Evolutionary conservation across 2,113 vertebrate species (phyloP).

Genomic region (Spilogale gracilis): DNA sequence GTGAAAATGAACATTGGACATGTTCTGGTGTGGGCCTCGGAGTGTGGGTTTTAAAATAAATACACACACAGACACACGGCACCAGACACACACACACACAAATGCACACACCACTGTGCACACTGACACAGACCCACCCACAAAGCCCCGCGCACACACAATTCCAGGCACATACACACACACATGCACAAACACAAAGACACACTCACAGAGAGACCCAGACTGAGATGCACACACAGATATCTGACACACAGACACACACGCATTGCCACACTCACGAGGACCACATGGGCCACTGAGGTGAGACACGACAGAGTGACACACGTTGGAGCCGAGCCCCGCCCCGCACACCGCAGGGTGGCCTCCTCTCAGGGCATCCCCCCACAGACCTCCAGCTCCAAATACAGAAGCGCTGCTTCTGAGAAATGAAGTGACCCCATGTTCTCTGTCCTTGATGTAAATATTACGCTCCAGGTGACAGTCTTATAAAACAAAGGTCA

Average conservation of each 20-base stretch:
- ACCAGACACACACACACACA: not conserved
- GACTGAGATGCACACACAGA: not conserved
- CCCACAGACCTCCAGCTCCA: not conserved
- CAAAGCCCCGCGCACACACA: no score
- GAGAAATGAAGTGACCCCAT: not conserved
- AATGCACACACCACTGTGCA: not conserved
- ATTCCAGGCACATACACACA: not conserved
- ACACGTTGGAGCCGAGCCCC: not conserved
- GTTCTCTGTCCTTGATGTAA: not conserved
- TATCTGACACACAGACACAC: not conserved
- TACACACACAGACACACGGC: not conserved
- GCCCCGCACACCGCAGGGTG: rapidly evolving
- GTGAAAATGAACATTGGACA: not conserved
- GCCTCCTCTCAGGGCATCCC: no score
- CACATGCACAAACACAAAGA: not conserved
- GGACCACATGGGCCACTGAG: not conserved
- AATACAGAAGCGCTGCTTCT: not conserved
- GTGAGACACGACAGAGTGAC: not conserved
- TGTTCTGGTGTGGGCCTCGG: no score
- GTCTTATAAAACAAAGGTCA: not conserved
- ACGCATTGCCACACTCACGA: not conserved
- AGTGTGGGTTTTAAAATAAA: not conserved
- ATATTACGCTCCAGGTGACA: not conserved
- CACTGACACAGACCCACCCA: rapidly evolving
- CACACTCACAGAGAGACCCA: not conserved